Evolutionary conservation across 2,113 vertebrate species (phyloP).

Genomic region (Ciconia boyciana): DNA sequence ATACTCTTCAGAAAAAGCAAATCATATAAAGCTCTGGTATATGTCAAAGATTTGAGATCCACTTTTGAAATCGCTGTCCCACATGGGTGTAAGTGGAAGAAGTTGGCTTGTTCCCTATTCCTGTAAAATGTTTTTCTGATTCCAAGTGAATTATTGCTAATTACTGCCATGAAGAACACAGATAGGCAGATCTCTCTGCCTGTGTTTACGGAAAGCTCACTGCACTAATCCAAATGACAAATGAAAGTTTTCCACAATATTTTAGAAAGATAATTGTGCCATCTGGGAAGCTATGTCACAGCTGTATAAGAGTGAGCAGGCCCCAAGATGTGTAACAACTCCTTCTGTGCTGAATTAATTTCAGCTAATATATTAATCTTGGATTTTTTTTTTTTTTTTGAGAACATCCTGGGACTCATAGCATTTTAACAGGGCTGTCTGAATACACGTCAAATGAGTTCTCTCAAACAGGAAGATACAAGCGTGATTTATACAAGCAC

Average conservation of each 20-base stretch:
- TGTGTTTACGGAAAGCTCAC: conserved; percentile 11
- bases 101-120: not conserved
- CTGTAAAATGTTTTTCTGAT: not conserved
- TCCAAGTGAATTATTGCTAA: conserved; percentile 48
- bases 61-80: too few species aligned
- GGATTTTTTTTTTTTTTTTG: not conserved
- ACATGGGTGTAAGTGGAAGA: not conserved
- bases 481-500: not conserved
- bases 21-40: not conserved
- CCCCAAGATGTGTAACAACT: conserved; percentile 18
- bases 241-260: conserved; percentile 60
- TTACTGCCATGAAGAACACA: not conserved
- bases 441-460: not conserved
- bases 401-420: not conserved
- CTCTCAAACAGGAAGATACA: not conserved
- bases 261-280: conserved; percentile 58
- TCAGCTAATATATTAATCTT: conserved; percentile 24
- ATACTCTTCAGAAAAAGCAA: not conserved
- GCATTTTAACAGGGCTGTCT: not conserved
- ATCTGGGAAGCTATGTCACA: conserved; percentile 53
- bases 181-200: conserved; percentile 20
- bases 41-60: not conserved
- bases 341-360: conserved; percentile 50
- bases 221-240: conserved; percentile 46
- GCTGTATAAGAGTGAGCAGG: conserved; percentile 11